Evolutionary conservation across 2,888 invertebrate genomes (phyloP).

Genomic region (Tortrix viridana): DNA sequence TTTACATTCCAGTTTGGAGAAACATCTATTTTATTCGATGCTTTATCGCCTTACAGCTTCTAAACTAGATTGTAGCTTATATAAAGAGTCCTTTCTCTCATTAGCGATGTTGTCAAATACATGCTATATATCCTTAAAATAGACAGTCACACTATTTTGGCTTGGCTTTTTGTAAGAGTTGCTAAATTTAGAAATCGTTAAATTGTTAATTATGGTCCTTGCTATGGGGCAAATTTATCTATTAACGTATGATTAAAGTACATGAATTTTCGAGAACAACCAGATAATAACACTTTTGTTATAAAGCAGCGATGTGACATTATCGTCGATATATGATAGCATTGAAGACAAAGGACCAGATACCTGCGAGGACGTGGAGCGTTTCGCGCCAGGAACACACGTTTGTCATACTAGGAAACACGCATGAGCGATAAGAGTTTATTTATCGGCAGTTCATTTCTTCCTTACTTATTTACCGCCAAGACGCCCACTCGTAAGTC

Average conservation of each 20-base stretch:
- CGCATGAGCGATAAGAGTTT: constrained; percentile 39
- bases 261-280: too few relatives aligned
- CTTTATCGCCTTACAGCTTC: constrained; percentile 47
- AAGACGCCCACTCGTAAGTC: constrained; percentile 21
- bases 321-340: too few relatives aligned
- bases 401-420: constrained; percentile 34
- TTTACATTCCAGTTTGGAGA: constrained; percentile 64
- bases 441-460: constrained; percentile 38
- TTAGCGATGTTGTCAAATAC: constrained; percentile 12
- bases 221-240: too few relatives aligned
- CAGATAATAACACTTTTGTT: too few relatives aligned
- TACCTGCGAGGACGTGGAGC: constrained; percentile 9
- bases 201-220: too few relatives aligned
- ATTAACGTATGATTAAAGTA: too few relatives aligned
- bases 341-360: too few relatives aligned
- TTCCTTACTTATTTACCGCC: constrained; percentile 38
- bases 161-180: background rate
- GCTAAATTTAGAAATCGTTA: too few relatives aligned
- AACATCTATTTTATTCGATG: constrained; percentile 56
- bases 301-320: too few relatives aligned
- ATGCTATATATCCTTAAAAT: constrained; percentile 18
- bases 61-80: constrained; percentile 47
- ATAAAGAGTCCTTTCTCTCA: constrained; percentile 52
- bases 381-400: constrained; percentile 14
- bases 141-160: background rate